Base-by-base conservation (phyloP, 2,113 vertebrate genomes). In the Megaptera novaeangliae region DNA sequence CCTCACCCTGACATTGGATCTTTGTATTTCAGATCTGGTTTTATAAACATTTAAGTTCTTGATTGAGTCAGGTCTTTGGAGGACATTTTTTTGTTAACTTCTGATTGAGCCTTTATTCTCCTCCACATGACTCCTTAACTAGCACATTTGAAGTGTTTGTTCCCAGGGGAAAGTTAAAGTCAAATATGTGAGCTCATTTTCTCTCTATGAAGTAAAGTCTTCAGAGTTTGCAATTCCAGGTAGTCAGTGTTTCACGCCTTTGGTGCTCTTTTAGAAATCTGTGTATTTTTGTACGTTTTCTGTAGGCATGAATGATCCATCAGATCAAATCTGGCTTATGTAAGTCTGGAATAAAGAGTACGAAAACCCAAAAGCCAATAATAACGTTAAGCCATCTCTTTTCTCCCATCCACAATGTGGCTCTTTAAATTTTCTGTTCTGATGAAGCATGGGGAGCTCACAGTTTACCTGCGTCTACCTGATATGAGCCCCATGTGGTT, bases 91-190 rank as follows among this genome's bases (percentile, higher is more conserved):
- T 71, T 49, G 66, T 84, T 96, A 49, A 44, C 64, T 52, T 81
- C 64, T 88, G 78, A 84, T 92, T 94, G 83, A 94, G 68, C 3
- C 31, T 92, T 92, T 88, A 41, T 90, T 94, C 75, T 96, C 41
- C 36, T 96, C 69, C 12, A 10, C 52, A 57, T 25, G 80, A 92
- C 57, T 96, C 78, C 21, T 95, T 69, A 75, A 74, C 34, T 18
- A 93, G 49, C 23, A 31, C 6, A 17, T 81, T 49, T 92, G 31
- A 94, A 95, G 64, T 86, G 14, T 87, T 96, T 80, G 10, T 75
- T 74, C 52, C 59, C 23, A 75, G 29, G 27, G 59, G 61, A 95
- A 92, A 36, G 39, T 55, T 34, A 46, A 86, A 95, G 29, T 94
- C 46, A 81, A 95, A 61, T 81, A 36, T 8, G 1, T 91, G 46